Evolutionary conservation across 2,888 invertebrate species (phyloP).

Genomic region (Allygus modestus): DNA sequence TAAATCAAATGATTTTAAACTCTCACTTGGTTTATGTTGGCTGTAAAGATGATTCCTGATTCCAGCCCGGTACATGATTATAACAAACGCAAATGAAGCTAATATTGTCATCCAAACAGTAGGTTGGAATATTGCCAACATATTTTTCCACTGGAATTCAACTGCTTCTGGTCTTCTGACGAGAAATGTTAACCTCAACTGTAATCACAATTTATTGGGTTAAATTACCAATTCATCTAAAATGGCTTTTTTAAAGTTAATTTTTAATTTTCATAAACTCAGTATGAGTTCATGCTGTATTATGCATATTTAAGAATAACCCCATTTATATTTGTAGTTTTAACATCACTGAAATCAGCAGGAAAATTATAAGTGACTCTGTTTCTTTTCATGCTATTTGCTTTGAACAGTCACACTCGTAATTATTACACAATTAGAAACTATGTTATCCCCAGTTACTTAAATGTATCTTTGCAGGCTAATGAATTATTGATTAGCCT

Average conservation of each 20-base stretch:
- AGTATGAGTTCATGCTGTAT: no score
- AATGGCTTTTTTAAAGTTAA: not conserved
- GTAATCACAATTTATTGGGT: not conserved
- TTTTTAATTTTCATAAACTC: not conserved
- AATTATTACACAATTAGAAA: no score
- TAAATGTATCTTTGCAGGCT: no score
- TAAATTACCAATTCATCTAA: not conserved
- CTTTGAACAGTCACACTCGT: no score
- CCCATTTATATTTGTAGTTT: no score
- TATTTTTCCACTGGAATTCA: constrained; percentile 15
- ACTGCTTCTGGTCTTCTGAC: constrained; percentile 19
- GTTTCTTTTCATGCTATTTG: no score
- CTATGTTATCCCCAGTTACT: no score
- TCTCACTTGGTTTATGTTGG: not conserved
- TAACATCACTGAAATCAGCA: no score
- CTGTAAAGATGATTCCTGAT: not conserved
- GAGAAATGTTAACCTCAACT: not conserved
- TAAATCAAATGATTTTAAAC: no score
- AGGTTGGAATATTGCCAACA: constrained; percentile 12
- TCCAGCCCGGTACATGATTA: not conserved
- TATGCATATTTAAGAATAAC: no score
- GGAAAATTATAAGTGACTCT: no score
- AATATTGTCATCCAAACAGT: constrained; percentile 9
- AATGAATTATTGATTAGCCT: no score
- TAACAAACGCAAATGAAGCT: not conserved